phyloP scores from a whole-genome alignment of 2,888 invertebrate genomes.

The Tuberolachnus salignus region DNA sequence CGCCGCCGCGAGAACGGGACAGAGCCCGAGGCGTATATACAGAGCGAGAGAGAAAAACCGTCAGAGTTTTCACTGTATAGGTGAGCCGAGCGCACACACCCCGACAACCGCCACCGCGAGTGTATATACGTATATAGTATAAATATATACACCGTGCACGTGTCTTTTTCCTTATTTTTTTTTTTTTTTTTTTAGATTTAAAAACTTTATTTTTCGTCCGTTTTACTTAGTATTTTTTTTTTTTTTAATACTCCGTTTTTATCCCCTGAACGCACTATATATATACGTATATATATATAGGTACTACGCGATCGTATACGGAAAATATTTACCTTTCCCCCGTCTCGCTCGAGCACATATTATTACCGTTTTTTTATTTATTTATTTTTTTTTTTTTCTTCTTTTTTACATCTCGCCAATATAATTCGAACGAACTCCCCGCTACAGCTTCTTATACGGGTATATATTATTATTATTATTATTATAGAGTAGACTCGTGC shows the following conservation, averaged over 20 bases:
- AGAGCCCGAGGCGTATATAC: no score
- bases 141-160: background rate
- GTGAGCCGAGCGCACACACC: constrained; percentile 13
- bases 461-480: no score
- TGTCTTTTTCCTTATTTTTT: constrained; percentile 34
- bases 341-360: no score
- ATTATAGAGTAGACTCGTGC: no score
- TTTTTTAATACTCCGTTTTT: background rate
- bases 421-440: no score
- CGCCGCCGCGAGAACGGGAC: background rate
- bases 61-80: constrained; percentile 43
- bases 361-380: no score
- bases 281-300: background rate
- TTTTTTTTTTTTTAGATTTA: constrained; percentile 45
- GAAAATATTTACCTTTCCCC: constrained; percentile 22
- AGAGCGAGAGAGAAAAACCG: constrained; percentile 7
- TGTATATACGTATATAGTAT: background rate
- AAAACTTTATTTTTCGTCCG: constrained; percentile 50
- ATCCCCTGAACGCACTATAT: background rate
- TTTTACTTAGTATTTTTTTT: constrained; percentile 29
- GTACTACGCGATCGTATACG: background rate
- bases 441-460: no score
- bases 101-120: background rate
- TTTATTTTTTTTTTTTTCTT: no score
- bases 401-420: no score